Conservation (phyloP, 2,113 vertebrate species). For the Gnathonemus echidnorhynchus region DNA sequence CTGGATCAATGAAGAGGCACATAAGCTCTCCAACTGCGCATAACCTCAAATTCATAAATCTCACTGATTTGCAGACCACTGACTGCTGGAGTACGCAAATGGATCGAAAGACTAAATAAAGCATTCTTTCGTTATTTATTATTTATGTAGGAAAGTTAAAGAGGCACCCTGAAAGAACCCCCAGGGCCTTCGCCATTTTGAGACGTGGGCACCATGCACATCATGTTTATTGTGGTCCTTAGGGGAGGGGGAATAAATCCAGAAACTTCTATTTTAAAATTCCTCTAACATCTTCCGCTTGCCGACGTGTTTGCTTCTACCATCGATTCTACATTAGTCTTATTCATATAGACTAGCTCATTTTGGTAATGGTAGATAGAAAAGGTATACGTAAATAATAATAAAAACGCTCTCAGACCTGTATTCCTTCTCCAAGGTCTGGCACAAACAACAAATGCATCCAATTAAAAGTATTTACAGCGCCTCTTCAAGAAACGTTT, state of each 20-base stretch:
- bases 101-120: background rate
- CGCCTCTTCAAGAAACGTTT: background rate
- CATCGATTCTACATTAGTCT: background rate
- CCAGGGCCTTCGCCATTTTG: background rate
- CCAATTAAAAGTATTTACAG: background rate
- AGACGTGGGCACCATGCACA: background rate
- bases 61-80: background rate
- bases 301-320: background rate
- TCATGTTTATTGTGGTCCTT: background rate
- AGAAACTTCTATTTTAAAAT: background rate
- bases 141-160: background rate
- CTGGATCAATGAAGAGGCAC: slow-evolving; percentile 9
- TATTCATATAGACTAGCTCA: background rate
- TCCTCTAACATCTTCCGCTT: background rate
- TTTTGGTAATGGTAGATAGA: background rate
- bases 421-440: background rate
- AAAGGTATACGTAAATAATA: background rate
- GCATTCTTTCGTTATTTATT: background rate
- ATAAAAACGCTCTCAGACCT: background rate
- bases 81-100: background rate
- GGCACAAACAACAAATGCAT: background rate
- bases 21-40: background rate
- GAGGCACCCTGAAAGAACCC: background rate
- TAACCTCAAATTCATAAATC: slow-evolving; percentile 15
- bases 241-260: background rate